Percentiles rank a stretch among this genome's conserved stretches.
Evolutionary conservation across 1,140 invertebrate genomes (phyloP).

Genomic region (Goniozus legneri): DNA sequence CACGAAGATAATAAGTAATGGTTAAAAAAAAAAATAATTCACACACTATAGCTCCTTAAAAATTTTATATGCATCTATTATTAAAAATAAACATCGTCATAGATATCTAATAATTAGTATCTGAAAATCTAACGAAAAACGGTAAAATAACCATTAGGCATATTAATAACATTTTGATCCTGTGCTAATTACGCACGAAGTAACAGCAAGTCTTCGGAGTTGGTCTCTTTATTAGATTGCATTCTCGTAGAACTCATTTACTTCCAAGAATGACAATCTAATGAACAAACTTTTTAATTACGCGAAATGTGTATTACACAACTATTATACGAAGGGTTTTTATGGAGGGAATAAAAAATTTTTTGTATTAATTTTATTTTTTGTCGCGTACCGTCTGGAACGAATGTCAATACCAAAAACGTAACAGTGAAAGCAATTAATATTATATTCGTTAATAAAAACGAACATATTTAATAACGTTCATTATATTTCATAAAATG

Average conservation of each 20-base stretch:
- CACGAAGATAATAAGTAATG: neutral
- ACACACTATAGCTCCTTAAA: slow-evolving; percentile 15
- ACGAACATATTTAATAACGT: slow-evolving; percentile 14
- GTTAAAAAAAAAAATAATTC: neutral
- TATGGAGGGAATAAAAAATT: slow-evolving; percentile 16
- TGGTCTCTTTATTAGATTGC: slow-evolving; percentile 18
- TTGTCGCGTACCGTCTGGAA: slow-evolving; percentile 14
- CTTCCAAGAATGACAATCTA: slow-evolving; percentile 21
- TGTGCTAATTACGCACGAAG: neutral
- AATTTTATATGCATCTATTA: slow-evolving; percentile 25
- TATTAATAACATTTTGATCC: slow-evolving; percentile 16
- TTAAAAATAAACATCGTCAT: slow-evolving; percentile 18
- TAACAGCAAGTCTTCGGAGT: neutral
- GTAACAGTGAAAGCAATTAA: slow-evolving; percentile 26
- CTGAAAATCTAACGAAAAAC: slow-evolving; percentile 20
- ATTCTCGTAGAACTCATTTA: slow-evolving; percentile 14
- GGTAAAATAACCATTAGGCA: slow-evolving; percentile 21
- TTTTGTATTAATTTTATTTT: slow-evolving; percentile 21
- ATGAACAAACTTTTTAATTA: slow-evolving; percentile 19
- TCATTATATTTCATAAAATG: slow-evolving; percentile 12
- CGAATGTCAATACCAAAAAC: slow-evolving; percentile 20
- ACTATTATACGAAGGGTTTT: slow-evolving; percentile 17
- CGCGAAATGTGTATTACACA: slow-evolving; percentile 9
- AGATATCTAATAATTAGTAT: slow-evolving; percentile 28
- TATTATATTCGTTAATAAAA: slow-evolving; percentile 18